These are phyloP conservation scores for Conus canariensis DNA, from an alignment of 2,888 invertebrate species.

Conservation along the genomic window DNA sequence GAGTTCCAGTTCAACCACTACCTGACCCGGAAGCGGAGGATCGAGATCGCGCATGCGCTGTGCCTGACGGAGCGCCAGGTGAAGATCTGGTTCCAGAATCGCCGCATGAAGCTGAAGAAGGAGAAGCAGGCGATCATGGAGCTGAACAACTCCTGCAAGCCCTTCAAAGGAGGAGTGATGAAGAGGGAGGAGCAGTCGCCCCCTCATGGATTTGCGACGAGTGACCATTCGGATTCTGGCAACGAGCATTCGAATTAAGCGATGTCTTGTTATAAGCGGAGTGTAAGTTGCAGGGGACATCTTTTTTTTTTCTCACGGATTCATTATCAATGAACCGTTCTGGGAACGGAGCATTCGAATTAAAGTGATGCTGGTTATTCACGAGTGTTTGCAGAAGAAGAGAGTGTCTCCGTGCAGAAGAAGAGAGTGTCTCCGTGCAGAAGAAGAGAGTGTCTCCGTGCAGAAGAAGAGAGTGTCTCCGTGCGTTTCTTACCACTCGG, in stretches of 20 bases:
- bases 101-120: conserved; percentile 99
- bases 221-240: conserved; percentile 22
- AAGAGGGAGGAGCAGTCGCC: neutral
- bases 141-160: conserved; percentile 83
- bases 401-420: too few relatives aligned
- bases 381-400: too few relatives aligned
- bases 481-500: too few relatives aligned
- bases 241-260: conserved; percentile 28
- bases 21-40: conserved; percentile 96
- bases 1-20: conserved; percentile 99
- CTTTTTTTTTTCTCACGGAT: neutral
- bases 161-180: neutral
- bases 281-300: too few relatives aligned
- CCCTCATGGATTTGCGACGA: neutral
- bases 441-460: too few relatives aligned
- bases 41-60: conserved; percentile 97
- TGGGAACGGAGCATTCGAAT: too few relatives aligned
- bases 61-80: conserved; percentile 97
- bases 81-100: conserved; percentile 88
- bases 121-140: conserved; percentile 99
- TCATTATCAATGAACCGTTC: too few relatives aligned
- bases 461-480: too few relatives aligned
- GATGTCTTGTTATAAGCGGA: too few relatives aligned
- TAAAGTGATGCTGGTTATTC: too few relatives aligned
- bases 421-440: too few relatives aligned